Base-by-base conservation (phyloP, 2,113 vertebrate genomes). In the Spheniscus mendiculus region DNA sequence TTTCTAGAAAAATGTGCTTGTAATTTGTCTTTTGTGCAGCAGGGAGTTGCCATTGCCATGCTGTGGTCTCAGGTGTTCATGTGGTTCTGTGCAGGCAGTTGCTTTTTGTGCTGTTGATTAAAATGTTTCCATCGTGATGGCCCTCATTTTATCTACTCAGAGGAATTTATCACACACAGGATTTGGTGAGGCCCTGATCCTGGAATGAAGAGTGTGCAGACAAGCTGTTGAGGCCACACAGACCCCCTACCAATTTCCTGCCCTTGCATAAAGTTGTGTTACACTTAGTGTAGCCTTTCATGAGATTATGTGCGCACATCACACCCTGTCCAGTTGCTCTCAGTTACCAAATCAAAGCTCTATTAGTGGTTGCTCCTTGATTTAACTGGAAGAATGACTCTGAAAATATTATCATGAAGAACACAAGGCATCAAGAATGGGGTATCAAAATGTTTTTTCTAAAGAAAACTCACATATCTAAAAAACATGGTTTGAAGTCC, bases 61-160 rank as follows among this genome's bases (percentile, higher is more conserved):
- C 93, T 96, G 94, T 87, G 88, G 87, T 88, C 95, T 97, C 95
- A 86, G 90, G 95, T 92, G 93, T 77, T 94, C 90, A 38, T 87
- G 92, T 58, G 88, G 93, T 93, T 93, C 89, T 59, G 45, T 92
- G 85, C 90, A 97, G 76, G 63, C 91, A 53, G 87, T 47, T 63
- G 38, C 30, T 88, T 82, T 97, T 95, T 90, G 67, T 71, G 52
- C 50, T 90, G 83, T 90, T 93, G 70, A 96, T 97, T 83, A 95
- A 96, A 97, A 96, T 71, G 42, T n/a, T 96, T 86, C 69, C 30
- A 66, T 93, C 91, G 59, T 80, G 76, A 90, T 70, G 30, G 25
- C 22, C 49, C 67, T 92, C 70, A 88, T 91, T 97, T 93, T 58
- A 66, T 74, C 87, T 82, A 50, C 85, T 53, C 1, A 4, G 78